Evolutionary conservation across 2,113 vertebrate genomes (phyloP).

Genomic region (Cottus gobio): DNA sequence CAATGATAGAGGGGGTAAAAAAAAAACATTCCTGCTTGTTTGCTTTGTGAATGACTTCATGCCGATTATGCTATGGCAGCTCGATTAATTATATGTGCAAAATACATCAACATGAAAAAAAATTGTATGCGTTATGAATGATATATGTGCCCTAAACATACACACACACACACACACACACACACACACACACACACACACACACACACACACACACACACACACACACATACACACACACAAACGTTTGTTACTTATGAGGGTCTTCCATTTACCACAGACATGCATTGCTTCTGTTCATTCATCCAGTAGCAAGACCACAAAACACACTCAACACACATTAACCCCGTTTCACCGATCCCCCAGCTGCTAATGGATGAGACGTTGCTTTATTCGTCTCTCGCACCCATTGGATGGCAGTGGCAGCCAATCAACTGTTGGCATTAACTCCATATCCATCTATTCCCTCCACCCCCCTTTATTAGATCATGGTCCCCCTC

Average conservation of each 20-base stretch:
- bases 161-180: neutral
- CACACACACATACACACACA: neutral
- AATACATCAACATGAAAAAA: neutral
- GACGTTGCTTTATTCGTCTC: slow-evolving; percentile 80
- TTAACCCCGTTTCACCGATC: slow-evolving; percentile 70
- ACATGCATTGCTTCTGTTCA: slow-evolving; percentile 16
- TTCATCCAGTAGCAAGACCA: slow-evolving; percentile 25
- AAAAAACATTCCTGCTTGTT: neutral
- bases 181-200: neutral
- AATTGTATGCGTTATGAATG: neutral
- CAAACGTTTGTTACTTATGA: neutral
- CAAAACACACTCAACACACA: slow-evolving; percentile 43
- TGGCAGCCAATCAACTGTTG: slow-evolving; percentile 73
- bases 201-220: slow-evolving; percentile 8
- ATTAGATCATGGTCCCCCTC: slow-evolving; percentile 20
- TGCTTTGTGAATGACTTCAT: neutral
- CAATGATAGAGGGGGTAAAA: neutral
- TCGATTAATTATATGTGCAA: neutral
- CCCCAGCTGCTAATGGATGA: slow-evolving; percentile 81
- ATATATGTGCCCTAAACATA: neutral
- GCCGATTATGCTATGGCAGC: neutral
- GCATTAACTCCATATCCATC: slow-evolving; percentile 45
- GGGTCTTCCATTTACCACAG: slow-evolving; percentile 1
- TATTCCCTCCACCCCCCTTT: slow-evolving; percentile 4
- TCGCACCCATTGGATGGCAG: slow-evolving; percentile 67